A percentile compares a stretch with the other conserved stretches of the same genome.
These are phyloP conservation scores for Tinamus major DNA, from an alignment of 2,797 vertebrate species.

Conservation along the genomic window DNA sequence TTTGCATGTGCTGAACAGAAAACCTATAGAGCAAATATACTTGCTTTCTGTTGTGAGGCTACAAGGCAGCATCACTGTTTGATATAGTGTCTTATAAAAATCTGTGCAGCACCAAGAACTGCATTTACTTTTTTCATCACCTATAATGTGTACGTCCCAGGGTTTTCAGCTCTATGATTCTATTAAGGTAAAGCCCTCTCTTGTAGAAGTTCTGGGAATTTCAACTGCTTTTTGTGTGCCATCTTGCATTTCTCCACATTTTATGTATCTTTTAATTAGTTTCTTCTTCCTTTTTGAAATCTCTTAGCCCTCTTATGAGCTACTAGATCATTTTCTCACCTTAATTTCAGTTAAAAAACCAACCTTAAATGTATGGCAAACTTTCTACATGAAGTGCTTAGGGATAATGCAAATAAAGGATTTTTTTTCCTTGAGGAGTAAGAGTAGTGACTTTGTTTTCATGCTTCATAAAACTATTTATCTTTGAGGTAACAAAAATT, in stretches of 20 bases:
- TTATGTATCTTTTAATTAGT: background rate
- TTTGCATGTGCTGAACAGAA: background rate
- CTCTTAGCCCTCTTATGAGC: background rate
- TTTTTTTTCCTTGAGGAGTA: background rate
- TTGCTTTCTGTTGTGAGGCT: background rate
- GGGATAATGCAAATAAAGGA: background rate
- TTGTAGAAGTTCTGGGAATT: background rate
- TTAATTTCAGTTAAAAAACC: background rate
- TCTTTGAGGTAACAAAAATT: conserved; percentile 23
- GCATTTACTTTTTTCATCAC: background rate
- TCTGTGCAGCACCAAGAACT: background rate
- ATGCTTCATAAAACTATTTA: conserved; percentile 16
- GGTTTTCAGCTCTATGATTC: background rate
- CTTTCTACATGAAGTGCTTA: background rate
- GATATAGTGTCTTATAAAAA: background rate
- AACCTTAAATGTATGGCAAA: background rate
- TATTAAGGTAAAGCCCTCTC: background rate
- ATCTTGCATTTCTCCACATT: background rate
- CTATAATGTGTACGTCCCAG: background rate
- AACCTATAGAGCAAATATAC: background rate
- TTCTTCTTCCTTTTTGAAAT: background rate
- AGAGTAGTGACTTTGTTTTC: conserved; percentile 16
- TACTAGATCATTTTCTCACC: background rate
- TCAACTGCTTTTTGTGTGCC: background rate
- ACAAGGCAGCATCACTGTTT: background rate